Conservation (phyloP, 2,113 vertebrate genomes). For the Centropristis striata region DNA sequence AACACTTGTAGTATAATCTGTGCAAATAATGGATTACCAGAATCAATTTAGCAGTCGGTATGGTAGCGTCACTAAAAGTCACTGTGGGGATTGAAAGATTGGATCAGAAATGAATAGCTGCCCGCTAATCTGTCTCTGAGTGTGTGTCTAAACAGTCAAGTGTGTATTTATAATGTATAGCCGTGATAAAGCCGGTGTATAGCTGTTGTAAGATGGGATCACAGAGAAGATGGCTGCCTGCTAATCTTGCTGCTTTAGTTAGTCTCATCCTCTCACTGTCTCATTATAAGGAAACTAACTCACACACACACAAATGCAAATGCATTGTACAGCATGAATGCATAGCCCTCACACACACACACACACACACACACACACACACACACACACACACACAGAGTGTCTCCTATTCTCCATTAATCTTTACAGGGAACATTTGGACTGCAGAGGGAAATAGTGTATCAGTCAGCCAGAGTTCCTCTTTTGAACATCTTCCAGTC, state of each 20-base stretch:
- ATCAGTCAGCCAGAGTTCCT: constrained; percentile 57
- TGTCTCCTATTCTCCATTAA: constrained; percentile 33
- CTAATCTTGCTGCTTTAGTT: constrained; percentile 68
- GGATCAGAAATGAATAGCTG: constrained; percentile 51
- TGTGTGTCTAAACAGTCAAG: constrained; percentile 22
- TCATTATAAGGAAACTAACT: constrained; percentile 19
- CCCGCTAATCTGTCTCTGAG: constrained; percentile 39
- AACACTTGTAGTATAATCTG: constrained; percentile 32
- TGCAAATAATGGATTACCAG: constrained; percentile 38
- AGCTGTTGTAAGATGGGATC: constrained; percentile 56
- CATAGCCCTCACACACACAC: constrained; percentile 12
- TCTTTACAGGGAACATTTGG: constrained; percentile 50
- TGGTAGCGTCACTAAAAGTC: constrained; percentile 34
- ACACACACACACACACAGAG: constrained; percentile 12
- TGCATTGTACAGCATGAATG: constrained; percentile 7
- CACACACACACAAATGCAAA: not conserved
- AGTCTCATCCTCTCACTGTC: constrained; percentile 43
- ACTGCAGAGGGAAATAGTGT: constrained; percentile 28
- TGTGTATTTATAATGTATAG: constrained; percentile 49
- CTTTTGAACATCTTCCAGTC: constrained; percentile 51
- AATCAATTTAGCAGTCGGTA: constrained; percentile 52
- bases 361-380: not conserved
- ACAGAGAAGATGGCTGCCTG: constrained; percentile 40
- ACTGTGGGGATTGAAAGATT: constrained; percentile 49
- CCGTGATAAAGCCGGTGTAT: constrained; percentile 35